Evolutionary conservation across 2,888 invertebrate genomes (phyloP).

Genomic region (Drosophila pegasa): DNA sequence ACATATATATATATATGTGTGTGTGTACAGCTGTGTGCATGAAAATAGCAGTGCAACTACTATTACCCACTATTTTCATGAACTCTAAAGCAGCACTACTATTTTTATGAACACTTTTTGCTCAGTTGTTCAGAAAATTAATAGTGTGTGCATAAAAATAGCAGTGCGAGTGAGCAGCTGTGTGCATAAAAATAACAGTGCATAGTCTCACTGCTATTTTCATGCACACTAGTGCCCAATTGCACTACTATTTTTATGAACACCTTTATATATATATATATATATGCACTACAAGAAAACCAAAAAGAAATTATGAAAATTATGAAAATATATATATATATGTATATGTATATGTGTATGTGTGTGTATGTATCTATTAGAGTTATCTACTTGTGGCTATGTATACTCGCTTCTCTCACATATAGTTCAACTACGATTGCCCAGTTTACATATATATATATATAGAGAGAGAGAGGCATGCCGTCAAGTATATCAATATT

Average conservation of each 20-base stretch:
- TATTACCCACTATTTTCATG: too few relatives aligned
- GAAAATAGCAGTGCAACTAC: too few relatives aligned
- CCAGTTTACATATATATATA: conserved; percentile 29
- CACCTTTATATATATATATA: conserved; percentile 1
- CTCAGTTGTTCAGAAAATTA: too few relatives aligned
- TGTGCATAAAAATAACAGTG: too few relatives aligned
- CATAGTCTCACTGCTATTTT: too few relatives aligned
- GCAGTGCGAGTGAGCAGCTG: too few relatives aligned
- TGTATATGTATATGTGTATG: not conserved
- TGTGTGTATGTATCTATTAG: not conserved
- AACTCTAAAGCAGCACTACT: too few relatives aligned
- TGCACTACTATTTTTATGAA: too few relatives aligned
- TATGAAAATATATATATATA: conserved; percentile 3
- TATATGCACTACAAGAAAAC: not conserved
- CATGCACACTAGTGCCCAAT: too few relatives aligned
- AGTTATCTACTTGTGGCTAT: not conserved
- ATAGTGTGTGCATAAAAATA: too few relatives aligned
- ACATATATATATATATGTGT: conserved; percentile 21
- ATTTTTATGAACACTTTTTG: too few relatives aligned
- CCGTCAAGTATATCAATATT: conserved; percentile 59
- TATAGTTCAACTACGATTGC: conserved; percentile 35
- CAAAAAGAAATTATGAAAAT: not conserved
- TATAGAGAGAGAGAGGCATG: conserved; percentile 26
- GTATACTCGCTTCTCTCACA: conserved; percentile 3
- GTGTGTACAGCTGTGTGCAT: too few relatives aligned